Evolutionary conservation across 1,140 invertebrate genomes (phyloP).

Genomic region (Drosophila grimshawi): DNA sequence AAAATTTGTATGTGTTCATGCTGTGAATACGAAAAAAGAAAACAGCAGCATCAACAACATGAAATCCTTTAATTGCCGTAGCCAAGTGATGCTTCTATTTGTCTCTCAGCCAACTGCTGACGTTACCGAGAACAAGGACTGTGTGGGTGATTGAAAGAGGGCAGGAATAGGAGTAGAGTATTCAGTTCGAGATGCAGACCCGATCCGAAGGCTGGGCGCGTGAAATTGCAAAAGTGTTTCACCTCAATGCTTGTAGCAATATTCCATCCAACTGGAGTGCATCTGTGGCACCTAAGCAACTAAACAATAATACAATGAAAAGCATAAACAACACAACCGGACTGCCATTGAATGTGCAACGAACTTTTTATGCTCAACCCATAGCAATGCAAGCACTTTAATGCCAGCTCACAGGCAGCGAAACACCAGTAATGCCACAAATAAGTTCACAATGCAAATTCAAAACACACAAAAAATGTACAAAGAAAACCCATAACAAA

Average conservation of each 20-base stretch:
- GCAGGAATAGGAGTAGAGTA: background rate
- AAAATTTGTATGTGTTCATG: constrained; percentile 45
- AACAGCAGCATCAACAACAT: constrained; percentile 52
- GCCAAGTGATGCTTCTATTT: constrained; percentile 67
- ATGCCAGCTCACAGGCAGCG: background rate
- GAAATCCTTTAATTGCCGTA: constrained; percentile 79
- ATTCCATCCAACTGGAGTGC: constrained; percentile 27
- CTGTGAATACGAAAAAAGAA: constrained; percentile 2
- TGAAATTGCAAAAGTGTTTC: constrained; percentile 81
- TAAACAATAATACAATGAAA: constrained; percentile 47
- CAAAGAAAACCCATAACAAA: background rate
- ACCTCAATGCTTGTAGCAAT: constrained; percentile 65
- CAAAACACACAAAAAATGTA: background rate
- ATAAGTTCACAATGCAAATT: background rate
- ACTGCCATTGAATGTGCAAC: background rate
- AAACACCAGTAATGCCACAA: constrained; percentile 15
- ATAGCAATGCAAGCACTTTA: background rate
- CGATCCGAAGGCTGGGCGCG: constrained; percentile 51
- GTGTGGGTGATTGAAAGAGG: background rate
- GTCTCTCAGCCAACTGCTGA: constrained; percentile 63
- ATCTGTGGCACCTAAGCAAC: constrained; percentile 32
- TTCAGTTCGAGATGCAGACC: constrained; percentile 2
- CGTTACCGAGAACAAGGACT: constrained; percentile 26
- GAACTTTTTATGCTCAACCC: constrained; percentile 11
- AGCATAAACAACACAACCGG: constrained; percentile 14